phyloP scores from a whole-genome alignment of 2,113 vertebrate genomes.

The Poeciliopsis prolifica region DNA sequence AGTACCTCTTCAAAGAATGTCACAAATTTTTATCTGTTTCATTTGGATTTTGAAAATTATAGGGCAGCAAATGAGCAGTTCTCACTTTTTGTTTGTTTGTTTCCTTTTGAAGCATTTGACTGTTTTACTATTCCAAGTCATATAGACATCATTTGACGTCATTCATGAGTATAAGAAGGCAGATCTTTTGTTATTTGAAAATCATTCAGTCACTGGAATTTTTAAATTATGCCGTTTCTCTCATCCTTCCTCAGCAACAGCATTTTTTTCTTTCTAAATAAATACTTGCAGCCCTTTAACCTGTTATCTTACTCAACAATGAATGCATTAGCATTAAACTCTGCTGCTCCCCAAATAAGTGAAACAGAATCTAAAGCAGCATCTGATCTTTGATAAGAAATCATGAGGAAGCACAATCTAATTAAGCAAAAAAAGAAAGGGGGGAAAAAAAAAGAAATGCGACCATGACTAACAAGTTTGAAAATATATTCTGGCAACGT shows the following conservation, averaged over 20 bases:
- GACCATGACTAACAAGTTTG: too few species aligned
- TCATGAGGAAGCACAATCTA: not conserved
- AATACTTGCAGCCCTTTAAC: not conserved
- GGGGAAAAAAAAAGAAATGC: too few species aligned
- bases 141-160: too few species aligned
- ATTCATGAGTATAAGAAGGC: not conserved
- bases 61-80: too few species aligned
- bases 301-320: not conserved
- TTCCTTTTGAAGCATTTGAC: not conserved
- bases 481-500: too few species aligned
- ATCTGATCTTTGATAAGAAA: not conserved
- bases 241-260: not conserved
- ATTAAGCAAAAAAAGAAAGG: not conserved
- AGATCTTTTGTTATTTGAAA: not conserved
- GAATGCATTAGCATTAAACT: slow-evolving; percentile 6
- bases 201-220: not conserved
- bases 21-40: too few species aligned
- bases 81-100: too few species aligned
- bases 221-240: not conserved
- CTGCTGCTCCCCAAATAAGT: not conserved
- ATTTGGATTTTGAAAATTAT: too few species aligned
- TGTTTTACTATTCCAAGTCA: not conserved
- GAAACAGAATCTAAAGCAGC: not conserved
- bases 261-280: not conserved
- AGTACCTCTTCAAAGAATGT: too few species aligned